phyloP scores from a whole-genome alignment of 1,140 invertebrate species.

The Pogonognathellus flavescens region DNA sequence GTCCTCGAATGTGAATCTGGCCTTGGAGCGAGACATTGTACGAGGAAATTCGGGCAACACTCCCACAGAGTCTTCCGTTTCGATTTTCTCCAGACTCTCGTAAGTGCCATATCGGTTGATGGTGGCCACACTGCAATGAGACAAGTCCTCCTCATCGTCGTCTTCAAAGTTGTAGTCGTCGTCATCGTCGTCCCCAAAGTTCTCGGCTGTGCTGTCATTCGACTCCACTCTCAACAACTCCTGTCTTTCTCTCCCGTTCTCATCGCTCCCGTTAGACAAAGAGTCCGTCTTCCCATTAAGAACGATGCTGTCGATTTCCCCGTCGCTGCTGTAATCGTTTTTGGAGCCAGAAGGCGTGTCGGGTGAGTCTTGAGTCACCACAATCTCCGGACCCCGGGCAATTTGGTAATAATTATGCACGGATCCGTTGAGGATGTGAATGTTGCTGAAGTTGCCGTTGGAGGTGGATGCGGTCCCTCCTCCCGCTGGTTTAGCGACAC shows the following conservation, averaged over 20 bases:
- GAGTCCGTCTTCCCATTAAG: constrained; percentile 29
- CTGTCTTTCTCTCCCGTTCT: constrained; percentile 7
- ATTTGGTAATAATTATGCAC: constrained; percentile 28
- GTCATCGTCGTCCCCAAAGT: constrained; percentile 65
- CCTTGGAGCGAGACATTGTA: constrained; percentile 59
- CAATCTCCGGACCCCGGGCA: constrained; percentile 55
- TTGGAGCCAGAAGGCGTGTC: constrained; percentile 24
- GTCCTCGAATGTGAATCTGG: constrained; percentile 65
- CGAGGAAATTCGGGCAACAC: constrained; percentile 54
- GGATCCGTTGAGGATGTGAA: constrained; percentile 43
- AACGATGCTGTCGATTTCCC: constrained; percentile 55
- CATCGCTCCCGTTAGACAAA: constrained; percentile 40
- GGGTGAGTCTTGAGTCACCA: constrained; percentile 61
- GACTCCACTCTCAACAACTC: constrained; percentile 61
- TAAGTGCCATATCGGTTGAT: constrained; percentile 66
- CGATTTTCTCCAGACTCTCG: constrained; percentile 66
- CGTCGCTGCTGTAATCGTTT: constrained; percentile 56
- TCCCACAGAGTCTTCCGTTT: constrained; percentile 54
- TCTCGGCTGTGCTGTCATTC: constrained; percentile 63
- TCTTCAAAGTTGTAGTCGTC: constrained; percentile 63
- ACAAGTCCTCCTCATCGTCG: constrained; percentile 64
- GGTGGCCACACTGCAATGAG: constrained; percentile 62
- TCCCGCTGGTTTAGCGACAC: not conserved
- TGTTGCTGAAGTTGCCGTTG: constrained; percentile 22
- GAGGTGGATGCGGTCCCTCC: not conserved